Conservation (phyloP, 2,888 invertebrate genomes). For the Pseudococcus viburni region DNA sequence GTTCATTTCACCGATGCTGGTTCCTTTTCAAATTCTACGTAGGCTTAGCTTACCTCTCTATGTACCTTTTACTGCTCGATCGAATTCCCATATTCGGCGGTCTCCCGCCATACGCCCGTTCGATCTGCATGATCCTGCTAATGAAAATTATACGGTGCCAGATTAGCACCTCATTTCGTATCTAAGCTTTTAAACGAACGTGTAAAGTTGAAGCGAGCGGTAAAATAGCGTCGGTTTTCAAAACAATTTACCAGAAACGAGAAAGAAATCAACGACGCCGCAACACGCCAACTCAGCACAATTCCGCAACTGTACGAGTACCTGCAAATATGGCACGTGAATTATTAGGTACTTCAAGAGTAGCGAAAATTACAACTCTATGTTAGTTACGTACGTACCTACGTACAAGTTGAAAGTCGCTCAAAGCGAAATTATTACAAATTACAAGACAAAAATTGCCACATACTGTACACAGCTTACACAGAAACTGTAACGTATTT, state of each 20-base stretch:
- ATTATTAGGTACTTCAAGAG: slow-evolving; percentile 13
- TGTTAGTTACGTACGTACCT: not conserved
- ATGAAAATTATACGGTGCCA: not conserved
- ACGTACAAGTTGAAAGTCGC: slow-evolving; percentile 4
- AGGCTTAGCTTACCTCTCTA: not conserved
- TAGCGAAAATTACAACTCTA: slow-evolving; percentile 6
- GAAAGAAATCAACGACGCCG: not conserved
- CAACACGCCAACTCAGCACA: not conserved
- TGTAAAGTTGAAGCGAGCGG: not conserved
- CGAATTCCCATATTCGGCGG: not conserved
- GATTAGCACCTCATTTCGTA: slow-evolving; percentile 29
- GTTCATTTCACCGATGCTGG: not conserved
- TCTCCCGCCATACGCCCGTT: not conserved
- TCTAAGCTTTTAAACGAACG: slow-evolving; percentile 22
- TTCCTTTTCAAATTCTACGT: not conserved
- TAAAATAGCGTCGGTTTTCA: slow-evolving; percentile 6
- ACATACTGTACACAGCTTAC: not conserved
- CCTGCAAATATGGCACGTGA: not conserved
- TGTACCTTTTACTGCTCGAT: slow-evolving; percentile 8
- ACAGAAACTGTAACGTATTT: not conserved
- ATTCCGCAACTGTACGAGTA: not conserved
- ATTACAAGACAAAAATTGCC: slow-evolving; percentile 16
- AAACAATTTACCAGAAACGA: not conserved
- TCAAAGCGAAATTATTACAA: slow-evolving; percentile 31
- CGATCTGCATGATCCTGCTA: not conserved